Percentiles rank a stretch among this genome's conserved stretches.
These are phyloP conservation scores for Lindbergichthys nudifrons DNA, from an alignment of 2,797 vertebrate genomes.

Conservation along the genomic window DNA sequence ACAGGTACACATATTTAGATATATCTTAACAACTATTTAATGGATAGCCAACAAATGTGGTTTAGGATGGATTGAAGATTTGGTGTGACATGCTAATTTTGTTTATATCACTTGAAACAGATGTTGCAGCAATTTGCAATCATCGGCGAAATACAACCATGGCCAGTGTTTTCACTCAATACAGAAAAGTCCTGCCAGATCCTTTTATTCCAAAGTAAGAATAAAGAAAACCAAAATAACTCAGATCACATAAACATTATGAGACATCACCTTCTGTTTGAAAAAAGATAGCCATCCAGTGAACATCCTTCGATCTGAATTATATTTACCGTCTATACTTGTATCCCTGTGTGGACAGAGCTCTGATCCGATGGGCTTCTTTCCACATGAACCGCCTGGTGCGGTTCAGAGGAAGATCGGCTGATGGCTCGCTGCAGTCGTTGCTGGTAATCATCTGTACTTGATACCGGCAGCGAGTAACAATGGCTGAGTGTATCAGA, in stretches of 20 bases:
- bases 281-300: not conserved
- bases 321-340: not conserved
- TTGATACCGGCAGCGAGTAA: slow-evolving; percentile 26
- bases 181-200: not conserved
- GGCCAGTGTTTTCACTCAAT: not conserved
- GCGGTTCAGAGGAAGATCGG: slow-evolving; percentile 17
- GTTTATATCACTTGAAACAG: too few relatives aligned
- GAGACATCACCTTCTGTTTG: not conserved
- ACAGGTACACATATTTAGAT: not conserved
- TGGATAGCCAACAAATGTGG: too few relatives aligned
- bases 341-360: not conserved
- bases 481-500: slow-evolving; percentile 35
- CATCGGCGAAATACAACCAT: not conserved
- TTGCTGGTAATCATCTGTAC: slow-evolving; percentile 40
- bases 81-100: too few relatives aligned
- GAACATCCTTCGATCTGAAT: not conserved
- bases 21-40: not conserved
- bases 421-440: slow-evolving; percentile 7
- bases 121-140: not conserved
- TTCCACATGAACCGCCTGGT: slow-evolving; percentile 19
- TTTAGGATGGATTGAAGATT: too few relatives aligned
- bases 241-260: not conserved
- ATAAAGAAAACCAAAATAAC: not conserved
- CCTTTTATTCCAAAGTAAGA: not conserved
- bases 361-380: slow-evolving; percentile 24